phyloP scores from a whole-genome alignment of 2,888 invertebrate genomes.

The Rhaphigaster nebulosa region DNA sequence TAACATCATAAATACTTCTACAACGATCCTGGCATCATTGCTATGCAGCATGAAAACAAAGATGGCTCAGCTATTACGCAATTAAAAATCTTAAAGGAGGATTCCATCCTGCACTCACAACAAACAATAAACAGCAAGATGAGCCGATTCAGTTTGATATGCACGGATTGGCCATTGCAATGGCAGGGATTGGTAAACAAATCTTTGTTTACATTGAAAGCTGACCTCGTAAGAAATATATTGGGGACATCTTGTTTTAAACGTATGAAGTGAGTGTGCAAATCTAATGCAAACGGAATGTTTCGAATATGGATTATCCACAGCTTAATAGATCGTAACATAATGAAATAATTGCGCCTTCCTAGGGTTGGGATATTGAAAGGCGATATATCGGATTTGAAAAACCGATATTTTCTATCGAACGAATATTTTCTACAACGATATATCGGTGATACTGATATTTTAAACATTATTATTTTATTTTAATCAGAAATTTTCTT shows the following conservation, averaged over 20 bases:
- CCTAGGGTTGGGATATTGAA: too few relatives aligned
- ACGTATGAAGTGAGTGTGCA: background rate
- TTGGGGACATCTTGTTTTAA: background rate
- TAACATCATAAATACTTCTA: too few relatives aligned
- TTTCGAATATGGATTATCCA: background rate
- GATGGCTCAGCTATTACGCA: background rate
- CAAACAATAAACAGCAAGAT: background rate
- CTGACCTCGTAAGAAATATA: background rate
- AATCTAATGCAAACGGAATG: background rate
- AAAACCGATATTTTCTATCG: too few relatives aligned
- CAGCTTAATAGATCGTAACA: background rate
- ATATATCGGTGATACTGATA: too few relatives aligned
- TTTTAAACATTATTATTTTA: too few relatives aligned
- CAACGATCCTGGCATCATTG: constrained; percentile 7
- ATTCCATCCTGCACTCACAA: background rate
- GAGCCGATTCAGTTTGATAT: background rate
- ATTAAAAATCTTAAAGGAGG: background rate
- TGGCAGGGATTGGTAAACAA: too few relatives aligned
- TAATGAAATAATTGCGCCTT: too few relatives aligned
- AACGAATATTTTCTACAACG: too few relatives aligned
- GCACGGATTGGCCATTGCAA: background rate
- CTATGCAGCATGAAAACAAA: constrained; percentile 28
- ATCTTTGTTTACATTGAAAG: background rate
- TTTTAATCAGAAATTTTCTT: too few relatives aligned
- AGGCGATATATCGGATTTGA: too few relatives aligned